These are phyloP conservation scores for Ernsta delagoae DNA, from an alignment of 2,888 invertebrate genomes.

Conservation along the genomic window DNA sequence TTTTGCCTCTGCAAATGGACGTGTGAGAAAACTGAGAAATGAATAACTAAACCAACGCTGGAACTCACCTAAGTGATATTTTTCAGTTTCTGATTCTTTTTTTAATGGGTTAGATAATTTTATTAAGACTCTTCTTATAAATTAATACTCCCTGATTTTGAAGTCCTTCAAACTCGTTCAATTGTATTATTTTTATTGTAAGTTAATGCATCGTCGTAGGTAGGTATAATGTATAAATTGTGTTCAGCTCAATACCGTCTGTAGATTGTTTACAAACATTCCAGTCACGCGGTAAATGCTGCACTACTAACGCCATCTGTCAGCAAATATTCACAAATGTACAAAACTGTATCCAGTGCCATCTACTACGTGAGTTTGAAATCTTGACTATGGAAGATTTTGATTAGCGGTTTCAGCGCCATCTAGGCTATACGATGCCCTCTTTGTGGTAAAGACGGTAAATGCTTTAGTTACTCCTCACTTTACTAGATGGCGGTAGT, in stretches of 20 bases:
- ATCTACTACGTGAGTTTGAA: conserved; percentile 1
- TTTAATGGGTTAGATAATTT: too few species aligned
- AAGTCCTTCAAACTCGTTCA: background rate
- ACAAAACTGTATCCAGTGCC: background rate
- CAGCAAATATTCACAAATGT: background rate
- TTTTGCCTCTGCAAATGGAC: conserved; percentile 20
- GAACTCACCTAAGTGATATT: background rate
- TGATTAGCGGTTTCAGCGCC: too few species aligned
- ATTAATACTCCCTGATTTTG: too few species aligned
- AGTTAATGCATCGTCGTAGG: too few species aligned
- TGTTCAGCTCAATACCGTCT: background rate
- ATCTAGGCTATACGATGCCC: background rate
- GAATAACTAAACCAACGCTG: conserved; percentile 2
- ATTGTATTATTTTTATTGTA: too few species aligned
- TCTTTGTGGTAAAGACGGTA: background rate
- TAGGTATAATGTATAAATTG: too few species aligned
- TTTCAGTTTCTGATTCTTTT: background rate
- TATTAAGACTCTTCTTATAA: too few species aligned
- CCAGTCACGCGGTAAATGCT: background rate
- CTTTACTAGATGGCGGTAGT: background rate
- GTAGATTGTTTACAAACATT: conserved; percentile 19
- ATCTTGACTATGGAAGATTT: too few species aligned
- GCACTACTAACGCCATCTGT: conserved; percentile 8
- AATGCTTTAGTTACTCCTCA: background rate
- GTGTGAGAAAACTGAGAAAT: conserved; percentile 13